phyloP scores from a whole-genome alignment of 2,797 vertebrate genomes.

The Betta splendens region DNA sequence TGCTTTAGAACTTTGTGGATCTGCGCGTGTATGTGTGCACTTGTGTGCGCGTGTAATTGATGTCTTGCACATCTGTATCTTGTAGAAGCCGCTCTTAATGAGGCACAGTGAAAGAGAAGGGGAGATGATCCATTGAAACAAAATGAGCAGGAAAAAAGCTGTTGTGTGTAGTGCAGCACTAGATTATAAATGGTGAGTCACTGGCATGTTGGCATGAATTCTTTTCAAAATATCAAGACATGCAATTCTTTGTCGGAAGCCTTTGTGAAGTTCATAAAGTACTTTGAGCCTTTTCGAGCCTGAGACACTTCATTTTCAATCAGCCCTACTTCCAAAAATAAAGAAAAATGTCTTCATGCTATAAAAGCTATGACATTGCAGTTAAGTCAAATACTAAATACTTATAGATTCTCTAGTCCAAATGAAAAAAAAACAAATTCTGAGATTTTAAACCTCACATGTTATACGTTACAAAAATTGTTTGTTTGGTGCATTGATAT shows the following conservation, averaged over 20 bases:
- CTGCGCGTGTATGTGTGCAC: slow-evolving; percentile 3
- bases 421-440: neutral
- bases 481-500: too few species aligned
- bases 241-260: too few species aligned
- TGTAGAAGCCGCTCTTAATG: slow-evolving; percentile 36
- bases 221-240: slow-evolving; percentile 1
- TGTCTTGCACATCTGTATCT: slow-evolving; percentile 30
- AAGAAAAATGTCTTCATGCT: too few species aligned
- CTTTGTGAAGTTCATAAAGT: too few species aligned
- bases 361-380: too few species aligned
- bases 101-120: slow-evolving; percentile 22
- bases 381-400: too few species aligned
- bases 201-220: neutral
- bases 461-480: too few species aligned
- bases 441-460: too few species aligned
- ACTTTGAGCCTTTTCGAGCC: neutral
- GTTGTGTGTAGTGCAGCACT: slow-evolving; percentile 1
- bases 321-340: too few species aligned
- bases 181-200: neutral
- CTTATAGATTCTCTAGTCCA: neutral
- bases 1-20: slow-evolving; percentile 43
- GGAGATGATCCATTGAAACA: slow-evolving; percentile 3
- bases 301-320: neutral
- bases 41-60: slow-evolving; percentile 28
- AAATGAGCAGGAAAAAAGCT: neutral